Percentiles rank a stretch among this genome's conserved stretches.
Evolutionary conservation across 1,140 invertebrate species (phyloP).

Genomic region (Berghia stephanieae): DNA sequence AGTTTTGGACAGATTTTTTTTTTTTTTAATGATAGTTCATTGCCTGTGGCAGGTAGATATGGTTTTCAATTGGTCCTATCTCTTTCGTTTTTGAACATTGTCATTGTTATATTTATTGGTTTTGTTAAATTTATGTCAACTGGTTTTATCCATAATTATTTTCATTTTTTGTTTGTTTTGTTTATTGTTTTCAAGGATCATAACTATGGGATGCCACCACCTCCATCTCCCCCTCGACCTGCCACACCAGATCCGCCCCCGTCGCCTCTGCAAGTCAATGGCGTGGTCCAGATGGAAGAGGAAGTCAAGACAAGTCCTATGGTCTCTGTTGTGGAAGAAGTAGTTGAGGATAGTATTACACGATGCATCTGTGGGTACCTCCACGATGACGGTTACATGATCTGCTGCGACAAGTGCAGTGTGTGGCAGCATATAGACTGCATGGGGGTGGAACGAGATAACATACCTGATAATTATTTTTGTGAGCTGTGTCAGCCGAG

Average conservation of each 20-base stretch:
- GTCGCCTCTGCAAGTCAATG: constrained; percentile 39
- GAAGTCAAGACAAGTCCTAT: constrained; percentile 48
- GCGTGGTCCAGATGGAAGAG: constrained; percentile 50
- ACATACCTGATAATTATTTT: constrained; percentile 92
- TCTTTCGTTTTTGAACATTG: neutral
- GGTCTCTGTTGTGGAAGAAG: constrained; percentile 50
- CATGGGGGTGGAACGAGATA: constrained; percentile 89
- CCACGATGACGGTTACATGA: constrained; percentile 98
- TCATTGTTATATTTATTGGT: neutral
- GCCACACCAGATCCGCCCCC: constrained; percentile 55
- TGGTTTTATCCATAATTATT: neutral
- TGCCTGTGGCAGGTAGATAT: no score
- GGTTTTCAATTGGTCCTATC: neutral
- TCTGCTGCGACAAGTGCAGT: constrained; percentile 89
- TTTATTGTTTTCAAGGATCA: constrained; percentile 76
- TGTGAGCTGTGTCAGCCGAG: constrained; percentile 89
- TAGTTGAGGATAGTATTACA: constrained; percentile 78
- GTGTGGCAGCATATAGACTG: constrained; percentile 83
- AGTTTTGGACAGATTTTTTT: neutral
- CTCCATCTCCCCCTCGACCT: constrained; percentile 54
- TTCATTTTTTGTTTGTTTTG: constrained; percentile 9
- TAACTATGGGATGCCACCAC: constrained; percentile 80
- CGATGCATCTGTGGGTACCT: constrained; percentile 93
- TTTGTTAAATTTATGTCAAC: neutral
- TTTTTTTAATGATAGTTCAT: neutral